Evolutionary conservation across 2,113 vertebrate genomes (phyloP), one percentile per base, ranked within the genome.

Genomic region (Microtus montanus): DNA sequence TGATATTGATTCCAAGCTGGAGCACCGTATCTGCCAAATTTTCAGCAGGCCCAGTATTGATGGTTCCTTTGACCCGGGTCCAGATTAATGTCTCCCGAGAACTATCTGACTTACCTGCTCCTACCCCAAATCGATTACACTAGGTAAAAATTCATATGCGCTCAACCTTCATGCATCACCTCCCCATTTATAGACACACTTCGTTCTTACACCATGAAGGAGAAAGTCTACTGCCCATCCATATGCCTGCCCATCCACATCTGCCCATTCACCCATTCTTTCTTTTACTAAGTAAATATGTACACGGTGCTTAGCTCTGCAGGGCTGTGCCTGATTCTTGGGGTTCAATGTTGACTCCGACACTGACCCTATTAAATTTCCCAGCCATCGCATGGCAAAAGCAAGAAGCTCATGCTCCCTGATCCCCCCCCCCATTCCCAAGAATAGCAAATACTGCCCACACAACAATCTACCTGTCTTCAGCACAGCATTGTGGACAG

Each of bases 81-180:
- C 86, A 54, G 52, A 58, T 78, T 87, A 3, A 47, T 84, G 90
- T 90, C 70, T 89, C 58, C 64, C 41, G 86, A 92, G 41, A 66
- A 54, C 64, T 63, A 41, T 28, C 49, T 93, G 52, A 78, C 33
- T 91, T 93, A 86, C 15, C 79, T 71, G 47, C 28, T 17, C 33
- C 49, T 82, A 26, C 7, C 15, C 78, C 35, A 64, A 63, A 83
- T 58, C 63, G 54, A 87, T 38, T 75, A 88, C 13, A 1, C 1
- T 30, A 84, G 15, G 77, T 73, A 70, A 94, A 75, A 96, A 38
- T 64, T 58, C 58, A 68, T 49, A 61, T 66, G 14, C 70, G 19
- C n/a, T 12, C 70, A 30, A 41, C n/a, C 44, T 77, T 47, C 8
- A 79, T 58, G 54, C 74, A 68, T 28, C 85, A 41, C 7, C 14